A percentile compares a stretch with the other conserved stretches of the same genome.
These are phyloP conservation scores for Ephestia elutella DNA, from an alignment of 1,140 invertebrate species.

Conservation along the genomic window DNA sequence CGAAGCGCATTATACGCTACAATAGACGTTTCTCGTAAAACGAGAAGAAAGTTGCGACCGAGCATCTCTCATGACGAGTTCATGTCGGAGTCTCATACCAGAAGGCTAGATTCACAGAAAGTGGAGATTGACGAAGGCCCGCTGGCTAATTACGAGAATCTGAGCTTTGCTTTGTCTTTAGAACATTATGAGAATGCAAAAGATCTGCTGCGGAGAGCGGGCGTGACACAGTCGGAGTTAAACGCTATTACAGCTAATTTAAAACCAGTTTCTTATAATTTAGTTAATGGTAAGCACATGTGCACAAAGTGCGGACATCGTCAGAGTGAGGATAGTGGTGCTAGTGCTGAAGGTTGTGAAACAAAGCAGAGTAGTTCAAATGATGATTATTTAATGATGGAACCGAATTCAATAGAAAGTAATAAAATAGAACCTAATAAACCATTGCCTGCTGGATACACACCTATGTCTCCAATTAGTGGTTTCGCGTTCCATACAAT, in stretches of 20 bases:
- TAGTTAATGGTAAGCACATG: conserved; percentile 34
- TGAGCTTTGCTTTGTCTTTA: conserved; percentile 84
- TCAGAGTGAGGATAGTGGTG: conserved; percentile 42
- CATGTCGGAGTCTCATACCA: conserved; percentile 13
- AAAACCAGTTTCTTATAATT: conserved; percentile 38
- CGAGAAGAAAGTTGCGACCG: conserved; percentile 57
- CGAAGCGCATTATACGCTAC: conserved; percentile 80
- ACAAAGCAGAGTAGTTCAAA: conserved; percentile 18
- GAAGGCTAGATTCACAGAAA: conserved; percentile 16
- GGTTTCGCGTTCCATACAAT: conserved; percentile 54
- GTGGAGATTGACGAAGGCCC: conserved; percentile 50
- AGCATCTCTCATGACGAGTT: conserved; percentile 17
- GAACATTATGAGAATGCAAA: conserved; percentile 86
- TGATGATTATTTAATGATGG: conserved; percentile 82
- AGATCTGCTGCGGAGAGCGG: conserved; percentile 78
- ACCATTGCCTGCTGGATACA: conserved; percentile 72
- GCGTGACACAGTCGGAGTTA: conserved; percentile 73
- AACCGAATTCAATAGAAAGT: conserved; percentile 69
- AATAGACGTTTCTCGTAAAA: conserved; percentile 79
- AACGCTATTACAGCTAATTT: conserved; percentile 71
- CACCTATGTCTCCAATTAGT: conserved; percentile 80
- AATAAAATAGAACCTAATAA: conserved; percentile 34
- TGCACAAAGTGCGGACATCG: conserved; percentile 81
- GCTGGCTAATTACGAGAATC: conserved; percentile 81
- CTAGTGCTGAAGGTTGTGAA: conserved; percentile 9